Evolutionary conservation across 2,888 invertebrate genomes (phyloP), one percentile per base, ranked within the genome.

Genomic region (Parelbella ahira): DNA sequence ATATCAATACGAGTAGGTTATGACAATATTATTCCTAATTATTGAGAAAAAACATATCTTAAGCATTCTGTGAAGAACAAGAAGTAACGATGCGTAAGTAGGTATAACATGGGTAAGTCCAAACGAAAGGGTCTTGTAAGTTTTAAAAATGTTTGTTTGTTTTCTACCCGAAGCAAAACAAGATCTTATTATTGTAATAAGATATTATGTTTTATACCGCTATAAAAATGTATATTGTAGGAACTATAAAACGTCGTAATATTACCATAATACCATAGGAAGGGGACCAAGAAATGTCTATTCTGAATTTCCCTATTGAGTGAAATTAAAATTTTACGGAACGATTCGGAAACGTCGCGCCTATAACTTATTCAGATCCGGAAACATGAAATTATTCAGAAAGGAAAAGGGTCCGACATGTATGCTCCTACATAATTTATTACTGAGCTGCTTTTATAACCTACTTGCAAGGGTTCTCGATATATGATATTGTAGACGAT

Each of bases 341-440:
- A 60, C 57, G 51, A 54, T 68, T 66, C 64, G 62, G 61, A 63
- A 70, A 53, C 53, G 49, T 63, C 58, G 60, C 56, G 49, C 56
- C 48, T 62, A 73, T 81, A 71, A 82, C 63, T 80, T 77, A 84
- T 84, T 82, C 77, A 81, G 60, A 60, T 58, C 58, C 68, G 75
- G 75, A 75, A 71, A 77, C 67, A 66, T 68, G 70, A 68, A 75
- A 78, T 82, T 78, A 76, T 77, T 75, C 59, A 58, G 51, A 65
- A 69, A 66, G 74, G 68, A 72, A 69, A 59, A 71, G 79, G 81
- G 77, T 63, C 68, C 63, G 58, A 50, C 50, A 53, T 60, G 56
- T 57, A 49, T 44, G 53, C 56, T 76, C 55, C 15, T 34, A 15
- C 56, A 78, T 73, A 69, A 73, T 75, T 71, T 63, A 79, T 54